Conservation (phyloP, 2,888 invertebrate species). For the Congeria kusceri region DNA sequence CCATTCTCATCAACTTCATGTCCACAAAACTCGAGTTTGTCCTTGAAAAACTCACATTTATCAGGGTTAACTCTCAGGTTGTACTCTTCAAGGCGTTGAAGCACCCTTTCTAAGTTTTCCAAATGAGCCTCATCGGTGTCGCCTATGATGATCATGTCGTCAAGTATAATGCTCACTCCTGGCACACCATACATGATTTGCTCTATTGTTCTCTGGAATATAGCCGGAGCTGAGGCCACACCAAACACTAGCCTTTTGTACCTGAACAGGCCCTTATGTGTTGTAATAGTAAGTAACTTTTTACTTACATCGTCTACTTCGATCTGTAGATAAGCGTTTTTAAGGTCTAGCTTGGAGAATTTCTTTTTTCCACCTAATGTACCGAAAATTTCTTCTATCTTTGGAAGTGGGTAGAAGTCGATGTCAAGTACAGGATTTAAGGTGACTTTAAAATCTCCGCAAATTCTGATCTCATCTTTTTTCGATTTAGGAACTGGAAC, state of each 20-base stretch:
- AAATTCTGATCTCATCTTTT: slow-evolving; percentile 64
- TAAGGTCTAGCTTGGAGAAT: slow-evolving; percentile 70
- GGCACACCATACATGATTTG: slow-evolving; percentile 65
- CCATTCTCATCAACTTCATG: slow-evolving; percentile 43
- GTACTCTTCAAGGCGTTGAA: slow-evolving; percentile 30
- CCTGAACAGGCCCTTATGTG: slow-evolving; percentile 53
- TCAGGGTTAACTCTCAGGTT: slow-evolving; percentile 32
- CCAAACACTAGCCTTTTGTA: slow-evolving; percentile 70
- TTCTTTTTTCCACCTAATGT: slow-evolving; percentile 48
- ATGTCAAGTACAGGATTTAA: slow-evolving; percentile 71
- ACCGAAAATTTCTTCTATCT: slow-evolving; percentile 71
- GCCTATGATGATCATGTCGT: slow-evolving; percentile 50
- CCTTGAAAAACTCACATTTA: slow-evolving; percentile 51
- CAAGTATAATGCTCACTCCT: slow-evolving; percentile 32
- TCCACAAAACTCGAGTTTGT: slow-evolving; percentile 44
- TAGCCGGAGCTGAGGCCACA: slow-evolving; percentile 63
- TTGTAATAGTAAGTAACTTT: slow-evolving; percentile 23
- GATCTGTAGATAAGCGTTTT: slow-evolving; percentile 66
- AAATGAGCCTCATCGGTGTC: slow-evolving; percentile 36
- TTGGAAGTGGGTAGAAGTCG: slow-evolving; percentile 73
- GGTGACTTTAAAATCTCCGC: slow-evolving; percentile 73
- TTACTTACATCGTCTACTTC: slow-evolving; percentile 35
- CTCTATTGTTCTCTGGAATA: slow-evolving; percentile 70
- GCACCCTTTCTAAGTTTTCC: slow-evolving; percentile 29
- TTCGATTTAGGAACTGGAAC: slow-evolving; percentile 64